phyloP scores from a whole-genome alignment of 2,797 vertebrate species.

The Melanotaenia boesemani region DNA sequence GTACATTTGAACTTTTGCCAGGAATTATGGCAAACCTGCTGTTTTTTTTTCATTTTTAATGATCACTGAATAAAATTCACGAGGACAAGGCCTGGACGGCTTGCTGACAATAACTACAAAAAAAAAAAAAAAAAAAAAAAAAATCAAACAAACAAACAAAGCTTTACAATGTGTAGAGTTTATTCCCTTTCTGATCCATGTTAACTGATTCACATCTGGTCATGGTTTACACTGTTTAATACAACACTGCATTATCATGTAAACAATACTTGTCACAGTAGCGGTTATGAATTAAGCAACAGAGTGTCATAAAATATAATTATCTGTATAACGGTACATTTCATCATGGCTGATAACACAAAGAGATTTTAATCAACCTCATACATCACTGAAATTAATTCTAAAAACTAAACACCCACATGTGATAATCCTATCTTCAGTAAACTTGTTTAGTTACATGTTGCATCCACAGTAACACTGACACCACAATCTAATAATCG shows the following conservation, averaged over 20 bases:
- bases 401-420: constrained; percentile 9
- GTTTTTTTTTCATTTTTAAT: constrained; percentile 53
- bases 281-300: not conserved
- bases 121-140: not conserved
- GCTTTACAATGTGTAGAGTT: constrained; percentile 2
- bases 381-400: not conserved
- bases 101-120: constrained; percentile 28
- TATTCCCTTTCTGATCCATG: constrained; percentile 28
- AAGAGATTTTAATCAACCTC: not conserved
- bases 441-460: constrained; percentile 1
- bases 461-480: not conserved
- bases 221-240: constrained; percentile 10
- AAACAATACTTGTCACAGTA: constrained; percentile 38
- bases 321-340: constrained; percentile 1
- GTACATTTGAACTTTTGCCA: constrained; percentile 72
- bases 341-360: constrained; percentile 7
- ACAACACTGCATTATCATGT: constrained; percentile 32
- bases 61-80: constrained; percentile 66
- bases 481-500: not conserved
- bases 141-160: constrained; percentile 3
- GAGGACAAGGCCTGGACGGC: constrained; percentile 37
- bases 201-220: not conserved
- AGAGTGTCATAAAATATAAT: not conserved
- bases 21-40: constrained; percentile 55
- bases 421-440: not conserved